These are phyloP conservation scores for Lissocephala sabroskyi DNA, from an alignment of 2,888 invertebrate genomes.

Conservation along the genomic window DNA sequence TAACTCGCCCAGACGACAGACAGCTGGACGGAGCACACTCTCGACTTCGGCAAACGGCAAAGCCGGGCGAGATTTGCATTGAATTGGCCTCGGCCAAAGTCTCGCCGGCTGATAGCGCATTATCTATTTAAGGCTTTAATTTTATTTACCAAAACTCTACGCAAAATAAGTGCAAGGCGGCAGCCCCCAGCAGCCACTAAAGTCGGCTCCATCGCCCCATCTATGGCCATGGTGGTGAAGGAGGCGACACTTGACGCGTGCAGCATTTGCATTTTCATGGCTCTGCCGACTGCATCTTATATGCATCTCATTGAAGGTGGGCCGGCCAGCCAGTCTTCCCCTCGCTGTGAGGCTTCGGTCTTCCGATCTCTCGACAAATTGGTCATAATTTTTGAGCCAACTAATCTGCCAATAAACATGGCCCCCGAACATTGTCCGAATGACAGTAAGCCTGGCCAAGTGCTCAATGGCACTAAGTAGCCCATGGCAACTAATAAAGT, in stretches of 20 bases:
- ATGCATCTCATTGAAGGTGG: constrained; percentile 40
- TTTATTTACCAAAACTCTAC: constrained; percentile 62
- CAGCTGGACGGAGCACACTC: too few relatives aligned
- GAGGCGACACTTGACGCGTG: constrained; percentile 12
- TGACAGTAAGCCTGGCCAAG: constrained; percentile 61
- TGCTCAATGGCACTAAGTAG: constrained; percentile 25
- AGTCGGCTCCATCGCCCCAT: too few relatives aligned
- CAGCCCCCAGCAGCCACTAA: constrained; percentile 36
- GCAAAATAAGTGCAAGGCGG: constrained; percentile 56
- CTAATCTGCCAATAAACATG: constrained; percentile 67
- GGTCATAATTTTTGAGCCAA: constrained; percentile 64
- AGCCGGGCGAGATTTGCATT: constrained; percentile 50
- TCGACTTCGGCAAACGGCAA: too few relatives aligned
- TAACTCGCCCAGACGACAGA: constrained; percentile 48
- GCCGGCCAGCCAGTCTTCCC: constrained; percentile 5
- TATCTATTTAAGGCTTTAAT: constrained; percentile 66
- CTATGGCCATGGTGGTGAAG: constrained; percentile 29
- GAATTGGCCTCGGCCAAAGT: constrained; percentile 24
- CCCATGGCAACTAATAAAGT: constrained; percentile 51
- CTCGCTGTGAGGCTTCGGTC: constrained; percentile 20
- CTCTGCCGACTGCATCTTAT: constrained; percentile 1
- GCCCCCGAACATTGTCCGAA: constrained; percentile 54
- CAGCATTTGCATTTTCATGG: constrained; percentile 41
- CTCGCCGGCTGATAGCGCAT: constrained; percentile 44
- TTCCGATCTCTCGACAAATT: constrained; percentile 48